Base-by-base conservation (phyloP, 1,140 invertebrate genomes). In the Drosophila grimshawi region DNA sequence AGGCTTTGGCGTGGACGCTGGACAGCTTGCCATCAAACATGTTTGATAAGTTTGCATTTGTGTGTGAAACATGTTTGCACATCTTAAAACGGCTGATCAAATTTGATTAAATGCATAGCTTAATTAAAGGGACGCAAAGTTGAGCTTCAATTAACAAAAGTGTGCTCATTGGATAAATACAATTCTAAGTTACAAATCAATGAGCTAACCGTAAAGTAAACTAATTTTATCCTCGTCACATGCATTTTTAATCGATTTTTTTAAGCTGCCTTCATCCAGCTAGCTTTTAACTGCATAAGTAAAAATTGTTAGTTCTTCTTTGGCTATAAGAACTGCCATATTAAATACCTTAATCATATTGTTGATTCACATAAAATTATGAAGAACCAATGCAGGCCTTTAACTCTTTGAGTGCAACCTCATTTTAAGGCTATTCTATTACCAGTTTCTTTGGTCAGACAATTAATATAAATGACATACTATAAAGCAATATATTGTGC, bases 11-110 rank as follows among this genome's bases (percentile, higher is more conserved):
- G 51, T 62, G 57, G 71, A 56, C 27, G 6, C 39, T 35, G 65
- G 49, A 39, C 27, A 27, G 4, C 19, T 6, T 11, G 37, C n/a
- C 32, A 62, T 53, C 67, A 35, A 65, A 55, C 68, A 65, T 71
- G 68, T 65, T 71, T 27, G 66, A 64, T 60, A 30, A 41, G 46
- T 19, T 5, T n/a, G 19, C 48, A 43, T 30, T 2, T 53, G 11
- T 30, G 3, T 53, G 11, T 53, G 19, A 49, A 55, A 67, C 43
- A 49, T 60, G 41, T 60, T 45, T 4, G 29, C n/a, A 2, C 52
- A 32, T 33, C 5, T 32, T 32, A 33, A 51, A 51, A 48, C 19
- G 29, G 46, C 27, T 27, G 11, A 10, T 41, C 3, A 7, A 10
- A 10, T 43, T 4, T n/a, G 39, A 43, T 43, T n/a, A n/a, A n/a